Base-by-base conservation (phyloP, 2,113 vertebrate genomes). In the Pterophyllum scalare region DNA sequence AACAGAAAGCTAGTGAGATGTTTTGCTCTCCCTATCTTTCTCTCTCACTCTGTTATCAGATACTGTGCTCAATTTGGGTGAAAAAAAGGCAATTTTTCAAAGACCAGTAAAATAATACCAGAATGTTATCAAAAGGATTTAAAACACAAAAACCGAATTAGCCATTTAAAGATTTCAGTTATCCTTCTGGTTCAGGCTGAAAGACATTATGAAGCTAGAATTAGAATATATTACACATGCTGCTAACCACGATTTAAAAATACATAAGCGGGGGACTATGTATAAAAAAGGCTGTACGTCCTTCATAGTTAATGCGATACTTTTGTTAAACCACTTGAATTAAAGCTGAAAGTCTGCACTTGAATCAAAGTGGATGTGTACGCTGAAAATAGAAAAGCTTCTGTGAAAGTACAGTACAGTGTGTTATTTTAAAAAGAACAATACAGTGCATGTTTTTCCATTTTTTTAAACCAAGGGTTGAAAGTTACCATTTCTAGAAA, bases 11-110 rank as follows among this genome's bases (percentile, higher is more conserved):
- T 88, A 70, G 77, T 43, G 72, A 85, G 81, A 89, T 70, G 65
- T 31, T 70, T 70, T 49, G 84, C 90, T 89, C 35, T 74, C 38
- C 70, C 74, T 75, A 72, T 75, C 82, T 75, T 72, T 56, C 64
- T 49, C 88, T 89, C 38, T 65, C 35, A 75, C 82, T 75, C 85
- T 77, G 67, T 80, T 49, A 87, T 93, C 79, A 87, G 89, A 93
- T 85, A 85, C 77, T 82, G 77, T 6, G 46, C 83, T 92, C 86
- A 76, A 88, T 91, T 89, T 82, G 31, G 54, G 6, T 46, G 59
- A 81, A 65, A 83, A 33, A 52, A 80, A 70, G 79, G 75, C 65
- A 19, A 70, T 75, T 62, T 49, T 64, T 84, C 89, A 59, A 87
- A 90, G 87, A 57, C 31, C 64, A 67, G 13, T 46, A 14, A 82